Evolutionary conservation across 92 coral and sea anemone species (phyloP).

Genomic region (Bergia puertoricense): DNA sequence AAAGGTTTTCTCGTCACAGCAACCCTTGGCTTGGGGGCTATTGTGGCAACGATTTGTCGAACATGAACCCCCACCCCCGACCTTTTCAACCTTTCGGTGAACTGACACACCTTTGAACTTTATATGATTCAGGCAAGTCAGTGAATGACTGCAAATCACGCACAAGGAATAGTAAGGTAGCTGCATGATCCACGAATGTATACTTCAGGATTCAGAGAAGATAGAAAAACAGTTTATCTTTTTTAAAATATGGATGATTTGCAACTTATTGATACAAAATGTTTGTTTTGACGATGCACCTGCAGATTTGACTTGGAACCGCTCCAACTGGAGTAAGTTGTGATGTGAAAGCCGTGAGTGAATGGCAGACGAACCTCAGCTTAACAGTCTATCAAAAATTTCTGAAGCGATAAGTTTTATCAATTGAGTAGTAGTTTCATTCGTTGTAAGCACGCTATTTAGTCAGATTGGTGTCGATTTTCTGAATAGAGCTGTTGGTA

Average conservation of each 20-base stretch:
- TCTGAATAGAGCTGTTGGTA: too few species aligned
- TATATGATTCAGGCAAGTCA: too few species aligned
- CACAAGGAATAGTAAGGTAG: too few species aligned
- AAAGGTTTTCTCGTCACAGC: conserved; percentile 66
- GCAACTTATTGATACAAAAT: not conserved
- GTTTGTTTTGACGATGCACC: not conserved
- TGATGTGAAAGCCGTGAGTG: not conserved
- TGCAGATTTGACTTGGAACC: not conserved
- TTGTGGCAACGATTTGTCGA: conserved; percentile 38
- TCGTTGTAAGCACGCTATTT: too few species aligned
- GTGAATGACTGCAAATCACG: too few species aligned
- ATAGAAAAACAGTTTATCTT: too few species aligned
- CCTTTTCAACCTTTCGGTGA: not conserved
- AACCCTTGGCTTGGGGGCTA: conserved; percentile 66
- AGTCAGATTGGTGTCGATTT: too few species aligned
- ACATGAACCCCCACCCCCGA: not conserved
- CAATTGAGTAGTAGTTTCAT: too few species aligned
- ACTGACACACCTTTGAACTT: not conserved
- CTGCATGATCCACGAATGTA: too few species aligned
- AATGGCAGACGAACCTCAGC: not conserved
- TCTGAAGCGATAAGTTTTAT: not conserved
- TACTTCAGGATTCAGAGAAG: too few species aligned
- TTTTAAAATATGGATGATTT: not conserved
- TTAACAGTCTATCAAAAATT: not conserved
- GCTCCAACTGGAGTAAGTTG: not conserved